Conservation (phyloP, 2,797 vertebrate species). For the Scleropages formosus region DNA sequence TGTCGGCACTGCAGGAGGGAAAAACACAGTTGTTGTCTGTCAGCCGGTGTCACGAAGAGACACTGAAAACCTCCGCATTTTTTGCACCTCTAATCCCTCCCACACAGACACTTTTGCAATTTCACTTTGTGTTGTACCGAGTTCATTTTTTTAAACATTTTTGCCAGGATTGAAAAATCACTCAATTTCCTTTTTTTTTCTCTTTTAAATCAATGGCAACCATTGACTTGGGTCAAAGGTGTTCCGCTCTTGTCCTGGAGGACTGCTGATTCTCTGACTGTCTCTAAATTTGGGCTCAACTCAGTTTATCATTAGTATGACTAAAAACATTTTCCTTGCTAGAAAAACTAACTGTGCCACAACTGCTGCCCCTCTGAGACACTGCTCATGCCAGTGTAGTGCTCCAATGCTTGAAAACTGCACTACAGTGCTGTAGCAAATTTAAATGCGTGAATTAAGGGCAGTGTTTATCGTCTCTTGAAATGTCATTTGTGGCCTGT, state of each 20-base stretch:
- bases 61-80: background rate
- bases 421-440: too few species aligned
- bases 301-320: background rate
- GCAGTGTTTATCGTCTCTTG: background rate
- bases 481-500: constrained; percentile 10
- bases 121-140: too few species aligned
- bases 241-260: background rate
- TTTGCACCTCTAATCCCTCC: background rate
- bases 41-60: background rate
- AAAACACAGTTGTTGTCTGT: background rate
- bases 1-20: background rate
- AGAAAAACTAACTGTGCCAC: background rate
- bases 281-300: constrained; percentile 12
- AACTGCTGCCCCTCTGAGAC: too few species aligned
- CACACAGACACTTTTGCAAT: background rate
- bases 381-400: background rate
- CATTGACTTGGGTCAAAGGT: background rate
- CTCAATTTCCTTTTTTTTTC: background rate
- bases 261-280: background rate
- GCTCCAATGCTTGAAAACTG: too few species aligned
- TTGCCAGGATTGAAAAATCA: too few species aligned
- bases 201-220: background rate
- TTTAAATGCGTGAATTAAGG: too few species aligned
- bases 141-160: background rate
- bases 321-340: constrained; percentile 1